Evolutionary conservation across 2,797 vertebrate genomes (phyloP).

Genomic region (Limosa lapponica): DNA sequence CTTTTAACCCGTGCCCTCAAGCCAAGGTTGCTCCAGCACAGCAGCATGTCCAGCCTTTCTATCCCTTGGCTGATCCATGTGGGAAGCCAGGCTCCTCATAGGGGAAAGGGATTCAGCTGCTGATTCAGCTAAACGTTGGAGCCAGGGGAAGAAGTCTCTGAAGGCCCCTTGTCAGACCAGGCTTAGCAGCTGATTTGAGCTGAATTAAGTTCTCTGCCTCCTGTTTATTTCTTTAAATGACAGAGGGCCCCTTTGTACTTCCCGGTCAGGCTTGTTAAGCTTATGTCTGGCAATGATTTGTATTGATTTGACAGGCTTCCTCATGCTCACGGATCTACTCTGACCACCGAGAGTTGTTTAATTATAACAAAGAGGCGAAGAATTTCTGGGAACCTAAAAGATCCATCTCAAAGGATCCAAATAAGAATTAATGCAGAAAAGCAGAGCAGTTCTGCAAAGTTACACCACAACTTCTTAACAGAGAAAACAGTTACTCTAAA

Average conservation of each 20-base stretch:
- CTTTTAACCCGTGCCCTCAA: background rate
- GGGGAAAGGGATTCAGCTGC: background rate
- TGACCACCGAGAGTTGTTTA: background rate
- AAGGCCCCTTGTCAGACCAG: background rate
- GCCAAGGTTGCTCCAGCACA: background rate
- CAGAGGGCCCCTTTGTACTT: background rate
- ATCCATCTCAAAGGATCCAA: background rate
- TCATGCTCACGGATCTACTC: background rate
- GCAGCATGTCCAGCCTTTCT: accelerated
- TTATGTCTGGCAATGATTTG: background rate
- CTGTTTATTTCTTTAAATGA: slow-evolving; percentile 21
- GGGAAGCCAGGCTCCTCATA: background rate
- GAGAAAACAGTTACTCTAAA: background rate
- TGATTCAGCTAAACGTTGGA: background rate
- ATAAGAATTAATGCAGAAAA: background rate
- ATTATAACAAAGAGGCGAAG: background rate
- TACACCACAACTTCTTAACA: background rate
- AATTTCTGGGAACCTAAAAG: background rate
- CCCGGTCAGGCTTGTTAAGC: slow-evolving; percentile 24
- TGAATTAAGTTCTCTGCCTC: slow-evolving; percentile 28
- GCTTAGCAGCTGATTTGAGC: slow-evolving; percentile 29
- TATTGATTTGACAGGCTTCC: slow-evolving; percentile 26
- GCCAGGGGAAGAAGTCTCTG: background rate
- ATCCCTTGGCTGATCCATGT: accelerated
- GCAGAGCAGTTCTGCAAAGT: background rate